These are phyloP conservation scores for Discoglossus pictus DNA, from an alignment of 2,797 vertebrate genomes.

Conservation along the genomic window DNA sequence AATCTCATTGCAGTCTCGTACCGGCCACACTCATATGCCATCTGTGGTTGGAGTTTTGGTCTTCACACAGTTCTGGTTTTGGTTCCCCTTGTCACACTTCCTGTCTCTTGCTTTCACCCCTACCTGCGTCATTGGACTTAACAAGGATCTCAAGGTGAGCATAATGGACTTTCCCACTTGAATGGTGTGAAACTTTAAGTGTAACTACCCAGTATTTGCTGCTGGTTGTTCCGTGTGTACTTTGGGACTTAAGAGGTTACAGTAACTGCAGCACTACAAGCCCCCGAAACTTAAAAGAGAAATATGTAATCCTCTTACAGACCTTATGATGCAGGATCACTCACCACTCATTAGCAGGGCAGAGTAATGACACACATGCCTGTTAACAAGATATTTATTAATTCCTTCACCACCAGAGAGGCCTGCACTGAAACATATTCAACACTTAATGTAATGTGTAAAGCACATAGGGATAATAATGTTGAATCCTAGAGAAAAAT, in stretches of 20 bases:
- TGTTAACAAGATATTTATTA: constrained; percentile 36
- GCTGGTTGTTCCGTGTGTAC: too few species aligned
- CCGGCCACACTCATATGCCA: constrained; percentile 98
- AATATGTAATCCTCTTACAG: constrained; percentile 50
- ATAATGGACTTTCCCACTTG: not conserved
- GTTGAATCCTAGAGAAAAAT: too few species aligned
- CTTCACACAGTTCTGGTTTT: constrained; percentile 99
- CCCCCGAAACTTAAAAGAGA: constrained; percentile 46
- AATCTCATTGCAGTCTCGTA: constrained; percentile 96
- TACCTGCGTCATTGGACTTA: constrained; percentile 96
- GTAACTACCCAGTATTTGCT: too few species aligned
- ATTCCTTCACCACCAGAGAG: constrained; percentile 11
- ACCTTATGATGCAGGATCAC: constrained; percentile 50
- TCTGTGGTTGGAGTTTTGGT: constrained; percentile 95
- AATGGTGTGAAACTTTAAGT: not conserved
- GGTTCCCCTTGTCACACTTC: constrained; percentile 98
- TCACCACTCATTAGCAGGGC: constrained; percentile 37
- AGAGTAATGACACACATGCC: constrained; percentile 36
- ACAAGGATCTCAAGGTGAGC: constrained; percentile 97
- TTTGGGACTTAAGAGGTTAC: constrained; percentile 34
- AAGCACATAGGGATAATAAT: too few species aligned
- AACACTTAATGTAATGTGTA: too few species aligned
- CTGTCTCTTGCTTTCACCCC: constrained; percentile 93
- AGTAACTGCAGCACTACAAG: constrained; percentile 39
- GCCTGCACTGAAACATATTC: too few species aligned